phyloP scores from a whole-genome alignment of 2,113 vertebrate species.

The Thymallus thymallus region DNA sequence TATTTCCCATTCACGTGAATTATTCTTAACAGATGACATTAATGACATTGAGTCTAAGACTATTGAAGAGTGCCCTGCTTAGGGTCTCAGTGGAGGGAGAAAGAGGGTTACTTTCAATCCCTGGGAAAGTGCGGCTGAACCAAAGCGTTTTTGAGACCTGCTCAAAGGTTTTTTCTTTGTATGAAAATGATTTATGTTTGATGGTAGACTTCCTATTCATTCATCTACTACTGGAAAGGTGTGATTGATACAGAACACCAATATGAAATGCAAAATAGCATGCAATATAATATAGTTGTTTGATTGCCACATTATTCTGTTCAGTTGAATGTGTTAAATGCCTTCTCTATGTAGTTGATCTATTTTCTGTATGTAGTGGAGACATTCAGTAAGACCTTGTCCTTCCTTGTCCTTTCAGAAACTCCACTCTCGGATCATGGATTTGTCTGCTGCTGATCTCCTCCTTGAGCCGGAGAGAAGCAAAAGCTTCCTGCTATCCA shows the following conservation, averaged over 20 bases:
- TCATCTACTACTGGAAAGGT: too few species aligned
- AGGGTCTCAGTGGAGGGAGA: conserved; percentile 66
- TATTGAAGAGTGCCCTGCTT: conserved; percentile 66
- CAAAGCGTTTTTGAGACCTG: neutral
- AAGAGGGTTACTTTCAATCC: neutral
- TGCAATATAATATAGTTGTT: neutral
- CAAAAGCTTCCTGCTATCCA: conserved; percentile 70
- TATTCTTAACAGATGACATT: conserved; percentile 86
- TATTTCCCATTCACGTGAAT: conserved; percentile 89
- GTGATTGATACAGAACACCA: too few species aligned
- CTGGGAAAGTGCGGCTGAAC: conserved; percentile 16
- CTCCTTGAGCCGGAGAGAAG: conserved; percentile 77
- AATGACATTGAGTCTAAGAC: conserved; percentile 85
- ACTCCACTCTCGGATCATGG: conserved; percentile 83
- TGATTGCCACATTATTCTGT: neutral
- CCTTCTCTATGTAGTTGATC: neutral
- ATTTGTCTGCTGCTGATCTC: conserved; percentile 82
- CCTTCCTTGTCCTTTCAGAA: conserved; percentile 70
- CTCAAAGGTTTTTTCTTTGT: neutral
- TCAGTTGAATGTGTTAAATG: neutral
- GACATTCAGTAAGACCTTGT: conserved; percentile 9
- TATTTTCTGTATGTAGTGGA: neutral
- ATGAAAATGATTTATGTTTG: neutral
- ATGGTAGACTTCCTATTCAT: neutral
- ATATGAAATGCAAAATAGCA: too few species aligned